phyloP scores from a whole-genome alignment of 2,888 invertebrate genomes.

The Folsomia candida region DNA sequence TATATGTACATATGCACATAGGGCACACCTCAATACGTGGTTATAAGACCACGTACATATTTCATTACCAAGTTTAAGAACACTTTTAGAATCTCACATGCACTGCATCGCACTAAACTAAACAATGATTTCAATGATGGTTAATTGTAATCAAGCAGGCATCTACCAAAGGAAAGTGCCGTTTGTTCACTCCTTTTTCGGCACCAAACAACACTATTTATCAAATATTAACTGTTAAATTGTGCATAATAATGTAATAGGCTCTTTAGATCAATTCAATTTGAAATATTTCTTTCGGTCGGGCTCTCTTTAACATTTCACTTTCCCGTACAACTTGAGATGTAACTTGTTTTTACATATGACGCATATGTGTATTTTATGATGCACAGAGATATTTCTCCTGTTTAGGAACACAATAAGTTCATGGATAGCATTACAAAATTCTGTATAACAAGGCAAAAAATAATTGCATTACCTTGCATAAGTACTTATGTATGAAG shows the following conservation, averaged over 20 bases:
- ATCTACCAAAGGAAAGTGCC: neutral
- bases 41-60: too few species aligned
- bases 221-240: constrained; percentile 5
- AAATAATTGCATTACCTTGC: too few species aligned
- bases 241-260: neutral
- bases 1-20: too few species aligned
- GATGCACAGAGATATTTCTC: neutral
- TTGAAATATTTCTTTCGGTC: neutral
- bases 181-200: neutral
- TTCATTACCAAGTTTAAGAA: too few species aligned
- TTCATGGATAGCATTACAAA: neutral
- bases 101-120: neutral
- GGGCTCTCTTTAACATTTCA: neutral
- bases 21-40: too few species aligned
- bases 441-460: too few species aligned
- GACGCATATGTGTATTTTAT: neutral
- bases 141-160: neutral
- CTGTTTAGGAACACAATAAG: neutral
- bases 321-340: too few species aligned
- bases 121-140: neutral
- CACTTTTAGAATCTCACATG: too few species aligned
- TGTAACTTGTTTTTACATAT: too few species aligned
- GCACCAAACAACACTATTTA: constrained; percentile 1
- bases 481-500: too few species aligned
- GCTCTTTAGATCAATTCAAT: neutral